Conservation (phyloP, 2,113 vertebrate species). For the Psilopsiagon aymara region DNA sequence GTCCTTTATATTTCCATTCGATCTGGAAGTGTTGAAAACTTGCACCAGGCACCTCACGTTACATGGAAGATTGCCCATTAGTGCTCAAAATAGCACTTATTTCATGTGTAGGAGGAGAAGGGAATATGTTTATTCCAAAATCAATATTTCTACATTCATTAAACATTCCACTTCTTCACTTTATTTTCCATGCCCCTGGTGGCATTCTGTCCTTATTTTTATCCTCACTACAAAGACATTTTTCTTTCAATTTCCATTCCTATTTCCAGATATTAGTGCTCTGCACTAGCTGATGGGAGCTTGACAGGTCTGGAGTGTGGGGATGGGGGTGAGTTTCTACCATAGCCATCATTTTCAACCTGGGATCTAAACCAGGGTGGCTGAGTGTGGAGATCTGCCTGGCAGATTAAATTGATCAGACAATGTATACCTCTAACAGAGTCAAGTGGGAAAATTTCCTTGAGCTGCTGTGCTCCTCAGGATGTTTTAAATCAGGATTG, state of each 20-base stretch:
- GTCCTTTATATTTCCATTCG: constrained; percentile 43
- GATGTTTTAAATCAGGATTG: constrained; percentile 59
- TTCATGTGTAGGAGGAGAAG: constrained; percentile 55
- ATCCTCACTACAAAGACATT: background rate
- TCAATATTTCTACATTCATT: constrained; percentile 66
- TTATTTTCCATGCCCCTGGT: constrained; percentile 8
- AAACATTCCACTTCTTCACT: constrained; percentile 45
- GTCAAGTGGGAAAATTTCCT: constrained; percentile 57
- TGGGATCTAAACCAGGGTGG: constrained; percentile 6
- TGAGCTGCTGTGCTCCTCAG: constrained; percentile 40
- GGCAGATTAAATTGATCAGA: constrained; percentile 65
- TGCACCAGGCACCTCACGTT: constrained; percentile 52
- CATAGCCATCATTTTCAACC: background rate
- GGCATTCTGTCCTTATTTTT: constrained; percentile 48
- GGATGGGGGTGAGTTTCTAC: background rate
- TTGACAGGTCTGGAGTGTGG: constrained; percentile 1
- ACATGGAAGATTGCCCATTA: constrained; percentile 29
- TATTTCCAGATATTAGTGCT: constrained; percentile 23
- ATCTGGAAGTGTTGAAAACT: constrained; percentile 40
- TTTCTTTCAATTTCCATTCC: constrained; percentile 36
- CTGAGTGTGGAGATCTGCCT: constrained; percentile 29
- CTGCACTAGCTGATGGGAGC: background rate
- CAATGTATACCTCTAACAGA: constrained; percentile 41
- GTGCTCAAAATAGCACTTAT: constrained; percentile 55
- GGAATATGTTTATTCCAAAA: constrained; percentile 67